These are phyloP conservation scores for Drosophila borealis DNA, from an alignment of 2,888 invertebrate genomes.

Conservation along the genomic window DNA sequence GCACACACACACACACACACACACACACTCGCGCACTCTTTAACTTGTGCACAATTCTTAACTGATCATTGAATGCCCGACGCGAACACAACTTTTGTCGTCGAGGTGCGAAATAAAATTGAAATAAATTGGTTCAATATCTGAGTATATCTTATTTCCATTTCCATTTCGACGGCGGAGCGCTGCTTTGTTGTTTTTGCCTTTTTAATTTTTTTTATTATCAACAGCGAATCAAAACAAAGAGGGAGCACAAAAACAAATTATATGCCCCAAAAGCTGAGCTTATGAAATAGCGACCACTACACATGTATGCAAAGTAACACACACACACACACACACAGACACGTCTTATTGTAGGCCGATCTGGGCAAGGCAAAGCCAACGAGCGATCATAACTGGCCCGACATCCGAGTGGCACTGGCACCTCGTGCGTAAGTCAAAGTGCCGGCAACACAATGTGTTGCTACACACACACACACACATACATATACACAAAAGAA, in stretches of 20 bases:
- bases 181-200: slow-evolving; percentile 28
- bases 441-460: slow-evolving; percentile 42
- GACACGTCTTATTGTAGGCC: slow-evolving; percentile 9
- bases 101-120: slow-evolving; percentile 69
- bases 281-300: slow-evolving; percentile 42
- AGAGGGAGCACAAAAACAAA: slow-evolving; percentile 62
- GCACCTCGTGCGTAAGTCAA: slow-evolving; percentile 28
- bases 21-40: slow-evolving; percentile 1
- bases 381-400: slow-evolving; percentile 41
- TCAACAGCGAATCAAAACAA: slow-evolving; percentile 67
- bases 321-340: slow-evolving; percentile 18
- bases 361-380: slow-evolving; percentile 19
- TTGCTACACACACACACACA: slow-evolving; percentile 2
- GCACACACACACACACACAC: slow-evolving; percentile 4
- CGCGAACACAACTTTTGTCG: slow-evolving; percentile 61
- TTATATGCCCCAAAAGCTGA: slow-evolving; percentile 30
- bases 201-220: slow-evolving; percentile 44
- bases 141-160: slow-evolving; percentile 68
- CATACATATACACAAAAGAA: slow-evolving; percentile 12
- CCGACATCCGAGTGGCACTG: slow-evolving; percentile 43
- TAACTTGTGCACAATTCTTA: slow-evolving; percentile 29
- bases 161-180: slow-evolving; percentile 50
- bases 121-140: slow-evolving; percentile 78
- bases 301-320: slow-evolving; percentile 13
- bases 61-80: slow-evolving; percentile 32